Base-by-base conservation (phyloP, 1,140 invertebrate species). In the Temnothorax longispinosus region DNA sequence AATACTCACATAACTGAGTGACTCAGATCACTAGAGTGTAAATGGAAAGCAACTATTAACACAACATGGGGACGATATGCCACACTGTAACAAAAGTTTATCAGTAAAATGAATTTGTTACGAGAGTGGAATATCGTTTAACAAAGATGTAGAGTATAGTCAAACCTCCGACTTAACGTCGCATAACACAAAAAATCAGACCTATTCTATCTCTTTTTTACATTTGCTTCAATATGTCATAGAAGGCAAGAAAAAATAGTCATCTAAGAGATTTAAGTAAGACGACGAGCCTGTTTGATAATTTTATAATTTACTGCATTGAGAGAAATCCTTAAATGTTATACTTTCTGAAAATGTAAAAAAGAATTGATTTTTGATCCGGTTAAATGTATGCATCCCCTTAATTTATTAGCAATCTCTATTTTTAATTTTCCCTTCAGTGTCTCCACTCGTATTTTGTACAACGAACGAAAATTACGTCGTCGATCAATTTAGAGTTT, bases 41-140 rank as follows among this genome's bases (percentile, higher is more conserved):
- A 27, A 27, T 27, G 27, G 27, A 27, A 27, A 27, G 27, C 27
- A 27, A 27, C 27, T 27, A 27, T 54, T 54, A 71, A 71, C 15
- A 32, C 15, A 32, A 21, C 27, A 35, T 52, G 2, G 15, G 13
- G 15, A 71, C 8, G 11, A 38, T 54, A 38, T 1, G n/a, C 5
- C 1, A 21, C 13, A n/a, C 15, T 10, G 6, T 35, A 54, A 74
- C 3, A 5, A 3, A 54, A 74, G 27, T 56, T 52, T n/a, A 76
- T 52, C 35, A 52, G 32, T 74, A 54, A 74, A 74, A 74, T 74
- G 54, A 74, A 74, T 56, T 35, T 38, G 47, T 15, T 74, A 71
- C 41, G 10, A 47, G 65, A 74, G 15, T 32, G 21, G 27, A 60
- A 27, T 27, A 58, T 60, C 7, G 10, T 44, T 76, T 60, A 44